A percentile compares a stretch with the other conserved stretches of the same genome.
These are phyloP conservation scores for Gila robusta DNA, from an alignment of 2,797 vertebrate genomes.

Conservation along the genomic window DNA sequence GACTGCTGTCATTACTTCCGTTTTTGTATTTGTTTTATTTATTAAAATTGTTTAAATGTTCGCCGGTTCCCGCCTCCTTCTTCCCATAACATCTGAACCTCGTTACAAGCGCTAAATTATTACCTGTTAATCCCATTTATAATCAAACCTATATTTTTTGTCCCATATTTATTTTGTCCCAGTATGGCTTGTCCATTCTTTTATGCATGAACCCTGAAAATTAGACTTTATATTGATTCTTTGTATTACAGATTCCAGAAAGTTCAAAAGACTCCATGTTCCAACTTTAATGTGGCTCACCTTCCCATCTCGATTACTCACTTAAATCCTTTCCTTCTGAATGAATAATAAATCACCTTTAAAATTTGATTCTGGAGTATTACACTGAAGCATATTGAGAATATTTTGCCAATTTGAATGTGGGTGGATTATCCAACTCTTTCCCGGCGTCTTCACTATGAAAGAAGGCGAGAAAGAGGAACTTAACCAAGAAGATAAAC, in stretches of 20 bases:
- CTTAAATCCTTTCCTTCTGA: conserved; percentile 39
- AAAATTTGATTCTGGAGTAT: conserved; percentile 58
- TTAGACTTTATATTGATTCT: background rate
- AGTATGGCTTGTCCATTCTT: background rate
- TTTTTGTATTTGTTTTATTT: too few relatives aligned
- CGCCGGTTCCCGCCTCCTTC: too few relatives aligned
- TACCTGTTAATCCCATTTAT: background rate
- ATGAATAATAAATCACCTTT: conserved; percentile 64
- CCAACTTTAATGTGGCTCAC: background rate
- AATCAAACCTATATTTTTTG: background rate
- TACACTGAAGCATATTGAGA: conserved; percentile 41
- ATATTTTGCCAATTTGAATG: conserved; percentile 46
- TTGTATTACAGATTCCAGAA: background rate
- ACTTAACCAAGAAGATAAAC: background rate
- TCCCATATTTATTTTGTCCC: conserved; percentile 22
- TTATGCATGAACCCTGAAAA: background rate
- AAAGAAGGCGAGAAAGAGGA: conserved; percentile 3
- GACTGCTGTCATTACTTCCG: too few relatives aligned
- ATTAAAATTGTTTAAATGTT: too few relatives aligned
- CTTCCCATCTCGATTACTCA: conserved; percentile 20
- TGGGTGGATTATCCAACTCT: conserved; percentile 40
- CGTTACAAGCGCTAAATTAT: background rate
- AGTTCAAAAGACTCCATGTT: background rate
- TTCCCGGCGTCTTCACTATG: background rate
- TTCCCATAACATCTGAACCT: too few relatives aligned